Percentiles rank a stretch among this genome's conserved stretches.
Conservation (phyloP, 2,797 vertebrate genomes). For the Nyctalus aviator region DNA sequence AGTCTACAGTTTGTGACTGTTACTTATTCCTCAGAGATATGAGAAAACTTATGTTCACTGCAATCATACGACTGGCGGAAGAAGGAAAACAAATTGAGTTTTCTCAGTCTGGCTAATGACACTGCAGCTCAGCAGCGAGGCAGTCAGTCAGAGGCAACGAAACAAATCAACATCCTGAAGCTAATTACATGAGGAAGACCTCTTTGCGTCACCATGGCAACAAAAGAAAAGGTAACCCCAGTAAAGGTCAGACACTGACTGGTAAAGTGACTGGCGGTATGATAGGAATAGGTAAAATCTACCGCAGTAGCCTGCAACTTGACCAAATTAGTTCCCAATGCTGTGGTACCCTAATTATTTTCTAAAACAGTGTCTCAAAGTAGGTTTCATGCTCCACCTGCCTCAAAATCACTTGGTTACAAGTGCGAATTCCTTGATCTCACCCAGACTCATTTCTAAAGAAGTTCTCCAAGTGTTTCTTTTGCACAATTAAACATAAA, state of each 20-base stretch:
- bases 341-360: constrained; percentile 44
- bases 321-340: not conserved
- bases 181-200: constrained; percentile 41
- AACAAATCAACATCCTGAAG: constrained; percentile 49
- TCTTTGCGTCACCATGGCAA: constrained; percentile 59
- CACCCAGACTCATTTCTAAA: not conserved
- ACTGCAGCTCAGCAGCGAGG: not conserved
- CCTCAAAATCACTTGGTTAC: not conserved
- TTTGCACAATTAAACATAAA: constrained; percentile 30
- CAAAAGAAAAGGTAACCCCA: constrained; percentile 16
- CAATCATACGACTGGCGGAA: not conserved
- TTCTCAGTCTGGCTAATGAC: constrained; percentile 36
- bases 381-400: not conserved
- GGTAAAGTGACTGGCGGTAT: constrained; percentile 15
- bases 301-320: not conserved
- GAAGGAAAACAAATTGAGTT: constrained; percentile 43
- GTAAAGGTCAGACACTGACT: constrained; percentile 59
- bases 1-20: not conserved
- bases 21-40: not conserved
- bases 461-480: not conserved
- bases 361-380: constrained; percentile 10
- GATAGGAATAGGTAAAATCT: constrained; percentile 20
- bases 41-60: constrained; percentile 16
- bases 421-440: constrained; percentile 12
- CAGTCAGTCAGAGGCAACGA: not conserved